Evolutionary conservation across 2,888 invertebrate genomes (phyloP).

Genomic region (Hemicrepidius hirtus): DNA sequence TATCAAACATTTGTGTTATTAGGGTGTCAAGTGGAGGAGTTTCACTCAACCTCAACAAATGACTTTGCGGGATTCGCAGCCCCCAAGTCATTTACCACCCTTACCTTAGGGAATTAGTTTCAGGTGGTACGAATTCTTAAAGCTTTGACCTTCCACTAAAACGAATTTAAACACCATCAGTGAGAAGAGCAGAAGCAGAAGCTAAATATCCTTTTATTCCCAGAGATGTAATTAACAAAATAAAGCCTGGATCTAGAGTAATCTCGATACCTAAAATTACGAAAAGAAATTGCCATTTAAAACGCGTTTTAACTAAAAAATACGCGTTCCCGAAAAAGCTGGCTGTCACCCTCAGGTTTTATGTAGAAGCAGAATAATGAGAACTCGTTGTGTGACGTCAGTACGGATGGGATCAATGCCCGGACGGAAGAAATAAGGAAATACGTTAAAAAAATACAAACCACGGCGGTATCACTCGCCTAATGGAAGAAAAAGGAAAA

Average conservation of each 20-base stretch:
- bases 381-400: slow-evolving; percentile 52
- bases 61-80: slow-evolving; percentile 41
- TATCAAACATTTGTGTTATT: slow-evolving; percentile 14
- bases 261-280: slow-evolving; percentile 27
- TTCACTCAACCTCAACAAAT: slow-evolving; percentile 39
- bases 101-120: slow-evolving; percentile 44
- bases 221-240: slow-evolving; percentile 19
- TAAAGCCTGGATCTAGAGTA: slow-evolving; percentile 14
- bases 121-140: slow-evolving; percentile 43
- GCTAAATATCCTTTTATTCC: not conserved
- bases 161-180: slow-evolving; percentile 8
- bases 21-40: slow-evolving; percentile 28
- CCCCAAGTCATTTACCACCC: slow-evolving; percentile 46
- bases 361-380: slow-evolving; percentile 56
- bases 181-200: not conserved
- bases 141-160: slow-evolving; percentile 22
- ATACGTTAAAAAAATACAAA: slow-evolving; percentile 62
- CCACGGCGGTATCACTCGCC: slow-evolving; percentile 59
- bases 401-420: slow-evolving; percentile 58
- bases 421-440: slow-evolving; percentile 64
- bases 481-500: slow-evolving; percentile 64
- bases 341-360: slow-evolving; percentile 41
- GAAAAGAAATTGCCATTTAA: slow-evolving; percentile 25
- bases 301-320: slow-evolving; percentile 22
- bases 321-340: slow-evolving; percentile 32